Conservation (phyloP, 2,888 invertebrate species). For the Meteorus colon region DNA sequence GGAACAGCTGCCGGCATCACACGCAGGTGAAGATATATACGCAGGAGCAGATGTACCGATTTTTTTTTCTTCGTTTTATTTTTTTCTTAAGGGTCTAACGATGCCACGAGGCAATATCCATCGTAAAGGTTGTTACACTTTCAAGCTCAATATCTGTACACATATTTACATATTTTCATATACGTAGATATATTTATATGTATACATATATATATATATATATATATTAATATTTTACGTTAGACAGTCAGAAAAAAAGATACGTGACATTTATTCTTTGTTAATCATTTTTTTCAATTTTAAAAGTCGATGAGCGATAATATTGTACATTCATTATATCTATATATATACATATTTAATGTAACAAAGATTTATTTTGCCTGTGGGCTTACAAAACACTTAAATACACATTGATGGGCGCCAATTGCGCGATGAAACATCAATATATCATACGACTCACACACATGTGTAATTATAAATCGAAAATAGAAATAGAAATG, state of each 20-base stretch:
- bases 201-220: not conserved
- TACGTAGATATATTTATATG: not conserved
- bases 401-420: slow-evolving; percentile 12
- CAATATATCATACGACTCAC: not conserved
- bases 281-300: not conserved
- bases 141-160: not conserved
- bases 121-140: slow-evolving; percentile 1
- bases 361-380: slow-evolving; percentile 4
- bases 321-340: not conserved
- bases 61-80: slow-evolving; percentile 49
- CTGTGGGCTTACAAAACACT: not conserved
- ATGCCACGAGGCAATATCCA: slow-evolving; percentile 10
- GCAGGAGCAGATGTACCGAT: slow-evolving; percentile 66
- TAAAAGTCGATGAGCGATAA: slow-evolving; percentile 2
- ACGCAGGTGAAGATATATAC: slow-evolving; percentile 66
- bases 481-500: not conserved
- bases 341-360: not conserved
- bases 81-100: slow-evolving; percentile 13
- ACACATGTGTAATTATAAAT: not conserved
- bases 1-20: slow-evolving; percentile 62
- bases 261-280: not conserved
- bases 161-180: not conserved
- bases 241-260: not conserved
- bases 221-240: not conserved
- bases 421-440: slow-evolving; percentile 3